Conservation (phyloP, 2,797 vertebrate species). For the Tenualosa thibaudeaui region DNA sequence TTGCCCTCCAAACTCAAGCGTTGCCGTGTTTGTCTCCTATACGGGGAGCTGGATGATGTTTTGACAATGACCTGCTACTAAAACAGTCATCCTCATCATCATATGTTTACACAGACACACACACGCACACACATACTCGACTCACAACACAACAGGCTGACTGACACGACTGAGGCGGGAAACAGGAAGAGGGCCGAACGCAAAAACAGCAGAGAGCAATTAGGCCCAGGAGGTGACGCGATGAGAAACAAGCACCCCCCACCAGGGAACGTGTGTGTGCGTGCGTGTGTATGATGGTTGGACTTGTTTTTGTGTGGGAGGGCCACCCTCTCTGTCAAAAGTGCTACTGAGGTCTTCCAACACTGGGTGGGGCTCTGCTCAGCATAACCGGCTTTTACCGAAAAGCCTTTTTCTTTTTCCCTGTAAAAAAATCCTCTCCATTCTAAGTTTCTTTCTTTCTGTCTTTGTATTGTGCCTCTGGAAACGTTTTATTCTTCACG, state of each 20-base stretch:
- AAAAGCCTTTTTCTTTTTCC: not conserved
- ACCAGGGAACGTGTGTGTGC: not conserved
- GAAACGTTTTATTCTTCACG: not conserved
- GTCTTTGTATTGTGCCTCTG: not conserved
- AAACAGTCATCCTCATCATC: not conserved
- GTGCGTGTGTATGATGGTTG: not conserved
- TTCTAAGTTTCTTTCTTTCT: not conserved
- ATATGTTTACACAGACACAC: not conserved
- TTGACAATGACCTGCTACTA: not conserved
- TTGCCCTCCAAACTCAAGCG: not conserved
- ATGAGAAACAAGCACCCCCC: slow-evolving; percentile 13
- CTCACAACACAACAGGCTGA: not conserved
- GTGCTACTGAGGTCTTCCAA: slow-evolving; percentile 24
- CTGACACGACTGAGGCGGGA: not conserved
- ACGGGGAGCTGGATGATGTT: not conserved
- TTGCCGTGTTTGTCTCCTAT: too few species aligned
- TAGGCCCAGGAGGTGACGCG: slow-evolving; percentile 23
- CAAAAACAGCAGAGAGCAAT: slow-evolving; percentile 26
- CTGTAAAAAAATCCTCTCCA: not conserved
- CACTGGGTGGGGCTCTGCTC: not conserved
- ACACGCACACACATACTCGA: not conserved
- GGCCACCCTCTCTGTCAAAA: slow-evolving; percentile 18
- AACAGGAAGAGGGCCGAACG: slow-evolving; percentile 25
- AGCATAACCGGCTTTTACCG: not conserved
- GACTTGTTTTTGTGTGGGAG: not conserved